phyloP scores from a whole-genome alignment of 2,888 invertebrate species.

The Netelia virgata region DNA sequence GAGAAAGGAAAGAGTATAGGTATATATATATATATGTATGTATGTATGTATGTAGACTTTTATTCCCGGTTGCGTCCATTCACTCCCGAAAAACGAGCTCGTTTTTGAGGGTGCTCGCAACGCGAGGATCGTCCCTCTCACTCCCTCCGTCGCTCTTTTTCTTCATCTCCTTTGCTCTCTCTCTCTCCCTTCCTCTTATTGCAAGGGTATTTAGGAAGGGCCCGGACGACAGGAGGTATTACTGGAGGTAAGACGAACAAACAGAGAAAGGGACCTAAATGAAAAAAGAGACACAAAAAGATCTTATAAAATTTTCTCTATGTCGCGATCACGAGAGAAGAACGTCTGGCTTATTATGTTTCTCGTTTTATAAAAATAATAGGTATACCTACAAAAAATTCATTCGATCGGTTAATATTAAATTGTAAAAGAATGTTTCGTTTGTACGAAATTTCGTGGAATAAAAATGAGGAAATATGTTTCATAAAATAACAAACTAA shows the following conservation, averaged over 20 bases:
- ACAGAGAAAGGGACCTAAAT: not conserved
- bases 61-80: constrained; percentile 48
- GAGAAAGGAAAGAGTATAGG: constrained; percentile 33
- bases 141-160: not conserved
- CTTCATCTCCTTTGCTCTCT: not conserved
- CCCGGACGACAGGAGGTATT: constrained; percentile 23
- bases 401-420: no score
- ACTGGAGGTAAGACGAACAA: not conserved
- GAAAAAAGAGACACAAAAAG: constrained; percentile 2
- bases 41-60: constrained; percentile 24
- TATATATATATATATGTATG: not conserved
- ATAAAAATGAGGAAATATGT: not conserved
- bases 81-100: constrained; percentile 43
- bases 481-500: not conserved
- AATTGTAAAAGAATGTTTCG: no score
- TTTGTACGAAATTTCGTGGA: not conserved
- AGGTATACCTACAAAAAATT: not conserved
- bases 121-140: constrained; percentile 7
- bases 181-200: not conserved
- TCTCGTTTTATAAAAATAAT: not conserved
- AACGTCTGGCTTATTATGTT: constrained; percentile 20
- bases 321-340: not conserved
- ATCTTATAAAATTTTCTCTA: constrained; percentile 19
- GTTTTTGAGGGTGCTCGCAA: constrained; percentile 23
- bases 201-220: not conserved